A percentile compares a stretch with the other conserved stretches of the same genome.
phyloP scores from a whole-genome alignment of 2,888 invertebrate genomes.

The Hedychridium roseum region DNA sequence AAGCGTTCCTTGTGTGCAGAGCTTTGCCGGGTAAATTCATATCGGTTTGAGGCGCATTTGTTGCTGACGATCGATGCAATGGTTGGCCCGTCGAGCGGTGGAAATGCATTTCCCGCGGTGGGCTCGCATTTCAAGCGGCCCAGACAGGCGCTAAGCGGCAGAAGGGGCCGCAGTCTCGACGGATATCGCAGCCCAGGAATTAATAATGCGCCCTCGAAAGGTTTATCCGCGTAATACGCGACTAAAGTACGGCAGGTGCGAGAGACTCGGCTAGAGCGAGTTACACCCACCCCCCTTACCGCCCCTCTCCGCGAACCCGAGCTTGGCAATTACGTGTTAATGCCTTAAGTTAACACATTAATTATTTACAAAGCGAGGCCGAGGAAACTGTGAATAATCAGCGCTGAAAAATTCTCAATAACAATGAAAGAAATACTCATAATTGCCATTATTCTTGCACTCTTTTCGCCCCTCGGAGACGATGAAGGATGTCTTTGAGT shows the following conservation, averaged over 20 bases:
- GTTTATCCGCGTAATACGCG: slow-evolving; percentile 31
- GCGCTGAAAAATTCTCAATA: slow-evolving; percentile 1
- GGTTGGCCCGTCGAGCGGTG: no score
- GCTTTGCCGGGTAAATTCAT: no score
- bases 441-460: slow-evolving; percentile 14
- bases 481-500: no score
- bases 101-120: no score
- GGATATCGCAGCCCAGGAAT: slow-evolving; percentile 24
- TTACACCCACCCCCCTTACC: slow-evolving; percentile 8
- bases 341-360: slow-evolving; percentile 29
- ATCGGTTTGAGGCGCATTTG: no score
- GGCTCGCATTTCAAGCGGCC: no score
- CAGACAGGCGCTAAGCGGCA: no score
- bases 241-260: slow-evolving; percentile 36
- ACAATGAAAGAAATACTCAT: no score
- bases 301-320: slow-evolving; percentile 2
- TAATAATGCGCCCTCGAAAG: slow-evolving; percentile 36
- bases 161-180: no score
- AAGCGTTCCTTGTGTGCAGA: no score
- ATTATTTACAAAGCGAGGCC: slow-evolving; percentile 36
- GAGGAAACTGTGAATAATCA: slow-evolving; percentile 10
- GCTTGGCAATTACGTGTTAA: slow-evolving; percentile 34
- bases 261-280: slow-evolving; percentile 15
- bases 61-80: no score
- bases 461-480: slow-evolving; percentile 7